These are phyloP conservation scores for Dione vanillae DNA, from an alignment of 2,888 invertebrate genomes.

Conservation along the genomic window DNA sequence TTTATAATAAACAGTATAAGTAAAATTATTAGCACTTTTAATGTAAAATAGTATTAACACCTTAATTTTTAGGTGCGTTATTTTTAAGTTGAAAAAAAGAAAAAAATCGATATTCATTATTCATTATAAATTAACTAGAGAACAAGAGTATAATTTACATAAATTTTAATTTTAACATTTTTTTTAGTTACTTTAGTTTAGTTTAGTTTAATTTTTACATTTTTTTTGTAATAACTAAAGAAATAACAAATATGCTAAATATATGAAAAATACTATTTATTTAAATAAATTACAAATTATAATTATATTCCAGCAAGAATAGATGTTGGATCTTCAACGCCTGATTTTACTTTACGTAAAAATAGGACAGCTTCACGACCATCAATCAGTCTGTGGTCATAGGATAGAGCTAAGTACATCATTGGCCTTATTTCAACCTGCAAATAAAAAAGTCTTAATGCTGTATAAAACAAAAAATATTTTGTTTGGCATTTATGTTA, in stretches of 20 bases:
- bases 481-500: too few species aligned
- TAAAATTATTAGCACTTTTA: too few species aligned
- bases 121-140: background rate
- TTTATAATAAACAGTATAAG: too few species aligned
- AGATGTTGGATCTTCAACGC: constrained; percentile 98
- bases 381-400: constrained; percentile 99
- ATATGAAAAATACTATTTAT: constrained; percentile 4
- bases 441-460: constrained; percentile 50
- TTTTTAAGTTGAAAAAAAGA: too few species aligned
- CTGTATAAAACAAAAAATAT: background rate
- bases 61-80: too few species aligned
- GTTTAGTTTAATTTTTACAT: too few species aligned
- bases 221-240: background rate
- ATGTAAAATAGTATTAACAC: too few species aligned
- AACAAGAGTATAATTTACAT: too few species aligned
- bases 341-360: constrained; percentile 96
- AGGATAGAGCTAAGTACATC: constrained; percentile 99
- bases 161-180: too few species aligned
- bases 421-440: constrained; percentile 99
- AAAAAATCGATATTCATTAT: too few species aligned
- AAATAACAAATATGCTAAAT: background rate
- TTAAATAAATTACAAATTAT: constrained; percentile 10
- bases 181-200: too few species aligned
- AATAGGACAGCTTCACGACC: constrained; percentile 99
- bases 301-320: constrained; percentile 95